These are phyloP conservation scores for Lasioglossum vierecki DNA, from an alignment of 2,888 invertebrate genomes.

Conservation along the genomic window DNA sequence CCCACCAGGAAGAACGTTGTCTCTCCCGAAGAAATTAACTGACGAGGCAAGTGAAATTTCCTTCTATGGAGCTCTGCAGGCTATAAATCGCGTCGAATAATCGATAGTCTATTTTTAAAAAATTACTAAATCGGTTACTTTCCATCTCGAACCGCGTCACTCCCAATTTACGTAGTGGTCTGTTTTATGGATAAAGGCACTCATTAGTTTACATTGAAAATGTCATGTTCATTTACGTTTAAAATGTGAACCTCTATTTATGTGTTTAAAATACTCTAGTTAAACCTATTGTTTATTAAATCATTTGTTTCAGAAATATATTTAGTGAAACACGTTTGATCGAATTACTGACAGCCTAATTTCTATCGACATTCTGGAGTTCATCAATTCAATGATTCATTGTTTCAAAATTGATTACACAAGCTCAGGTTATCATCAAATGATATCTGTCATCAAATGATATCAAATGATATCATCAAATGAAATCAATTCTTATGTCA, in stretches of 20 bases:
- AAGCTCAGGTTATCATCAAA: too few relatives aligned
- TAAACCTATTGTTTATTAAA: too few relatives aligned
- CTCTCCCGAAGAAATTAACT: neutral
- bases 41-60: neutral
- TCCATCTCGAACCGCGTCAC: neutral
- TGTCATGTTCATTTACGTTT: neutral
- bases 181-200: neutral
- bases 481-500: too few relatives aligned
- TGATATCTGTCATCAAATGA: too few relatives aligned
- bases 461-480: too few relatives aligned
- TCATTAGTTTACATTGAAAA: neutral
- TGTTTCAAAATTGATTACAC: too few relatives aligned
- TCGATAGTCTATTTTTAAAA: neutral
- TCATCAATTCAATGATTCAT: too few relatives aligned
- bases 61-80: neutral
- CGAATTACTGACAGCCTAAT: too few relatives aligned
- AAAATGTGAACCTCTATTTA: neutral
- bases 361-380: too few relatives aligned
- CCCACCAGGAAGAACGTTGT: neutral
- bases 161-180: neutral
- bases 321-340: too few relatives aligned
- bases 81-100: neutral
- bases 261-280: too few relatives aligned
- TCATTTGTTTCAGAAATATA: too few relatives aligned
- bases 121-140: neutral